Conservation (phyloP, 2,113 vertebrate species). For the Malurus cyaneus region DNA sequence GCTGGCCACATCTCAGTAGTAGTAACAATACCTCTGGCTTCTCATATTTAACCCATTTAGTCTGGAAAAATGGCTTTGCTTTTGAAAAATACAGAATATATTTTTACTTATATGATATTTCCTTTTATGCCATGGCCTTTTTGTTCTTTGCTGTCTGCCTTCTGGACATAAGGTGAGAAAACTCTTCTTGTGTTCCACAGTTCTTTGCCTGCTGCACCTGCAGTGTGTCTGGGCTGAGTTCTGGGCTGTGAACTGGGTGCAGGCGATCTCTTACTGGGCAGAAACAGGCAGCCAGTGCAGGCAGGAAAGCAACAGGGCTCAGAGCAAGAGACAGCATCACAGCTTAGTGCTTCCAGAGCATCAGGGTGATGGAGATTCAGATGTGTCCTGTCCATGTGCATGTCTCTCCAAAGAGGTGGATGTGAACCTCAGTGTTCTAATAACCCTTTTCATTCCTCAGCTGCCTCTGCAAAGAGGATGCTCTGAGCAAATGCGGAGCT, state of each 20-base stretch:
- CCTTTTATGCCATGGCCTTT: background rate
- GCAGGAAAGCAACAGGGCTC: background rate
- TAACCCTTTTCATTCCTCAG: background rate
- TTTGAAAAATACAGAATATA: background rate
- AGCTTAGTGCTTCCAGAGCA: background rate
- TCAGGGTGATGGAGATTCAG: background rate
- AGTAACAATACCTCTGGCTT: background rate
- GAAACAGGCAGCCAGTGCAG: background rate
- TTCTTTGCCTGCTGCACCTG: background rate
- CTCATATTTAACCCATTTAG: background rate
- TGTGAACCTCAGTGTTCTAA: background rate
- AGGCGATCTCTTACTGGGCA: background rate
- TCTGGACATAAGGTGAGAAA: background rate
- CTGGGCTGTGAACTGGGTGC: background rate
- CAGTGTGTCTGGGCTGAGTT: background rate
- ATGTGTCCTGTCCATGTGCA: background rate
- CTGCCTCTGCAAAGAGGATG: background rate
- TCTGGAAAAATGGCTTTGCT: background rate
- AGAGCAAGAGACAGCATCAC: background rate
- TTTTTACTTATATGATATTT: background rate
- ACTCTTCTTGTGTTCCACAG: background rate
- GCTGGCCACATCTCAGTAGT: fast-evolving
- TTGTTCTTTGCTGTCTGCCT: background rate
- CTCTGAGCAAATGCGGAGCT: background rate
- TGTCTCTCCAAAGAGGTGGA: background rate